These are phyloP conservation scores for Tangara arthus DNA, from an alignment of 2,797 vertebrate genomes.

Conservation along the genomic window DNA sequence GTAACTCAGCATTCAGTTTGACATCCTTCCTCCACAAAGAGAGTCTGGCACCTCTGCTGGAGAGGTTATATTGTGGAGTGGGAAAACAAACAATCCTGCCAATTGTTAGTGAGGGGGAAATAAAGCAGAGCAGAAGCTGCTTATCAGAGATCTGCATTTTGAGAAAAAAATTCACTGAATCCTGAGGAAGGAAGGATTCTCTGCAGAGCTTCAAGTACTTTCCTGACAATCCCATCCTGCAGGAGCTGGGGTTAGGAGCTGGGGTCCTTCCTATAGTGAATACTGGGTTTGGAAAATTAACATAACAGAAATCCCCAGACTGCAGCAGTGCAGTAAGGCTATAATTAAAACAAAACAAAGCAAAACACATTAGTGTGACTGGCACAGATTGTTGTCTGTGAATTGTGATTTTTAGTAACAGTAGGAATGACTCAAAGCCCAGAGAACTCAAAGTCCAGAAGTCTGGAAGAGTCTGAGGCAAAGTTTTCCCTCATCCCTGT, in stretches of 20 bases:
- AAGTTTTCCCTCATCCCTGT: neutral
- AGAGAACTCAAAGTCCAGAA: neutral
- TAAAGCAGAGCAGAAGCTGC: neutral
- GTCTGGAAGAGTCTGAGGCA: neutral
- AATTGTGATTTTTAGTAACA: neutral
- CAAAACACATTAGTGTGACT: neutral
- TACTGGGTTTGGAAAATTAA: neutral
- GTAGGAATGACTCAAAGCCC: neutral
- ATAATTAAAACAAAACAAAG: neutral
- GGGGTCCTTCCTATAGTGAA: neutral
- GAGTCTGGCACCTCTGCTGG: neutral
- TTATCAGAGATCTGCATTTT: slow-evolving; percentile 15
- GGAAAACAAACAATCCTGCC: slow-evolving; percentile 24
- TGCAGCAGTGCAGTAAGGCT: neutral
- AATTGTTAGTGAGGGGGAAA: neutral
- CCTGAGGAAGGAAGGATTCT: slow-evolving; percentile 33
- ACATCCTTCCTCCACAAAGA: neutral
- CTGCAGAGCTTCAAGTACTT: neutral
- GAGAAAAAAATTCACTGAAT: neutral
- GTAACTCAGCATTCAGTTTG: neutral
- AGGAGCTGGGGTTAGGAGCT: neutral
- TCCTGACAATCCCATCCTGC: neutral
- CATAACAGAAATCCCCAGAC: neutral
- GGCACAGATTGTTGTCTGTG: neutral
- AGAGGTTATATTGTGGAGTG: neutral